Base-by-base conservation (phyloP, 2,113 vertebrate species). In the Argyrosomus japonicus region DNA sequence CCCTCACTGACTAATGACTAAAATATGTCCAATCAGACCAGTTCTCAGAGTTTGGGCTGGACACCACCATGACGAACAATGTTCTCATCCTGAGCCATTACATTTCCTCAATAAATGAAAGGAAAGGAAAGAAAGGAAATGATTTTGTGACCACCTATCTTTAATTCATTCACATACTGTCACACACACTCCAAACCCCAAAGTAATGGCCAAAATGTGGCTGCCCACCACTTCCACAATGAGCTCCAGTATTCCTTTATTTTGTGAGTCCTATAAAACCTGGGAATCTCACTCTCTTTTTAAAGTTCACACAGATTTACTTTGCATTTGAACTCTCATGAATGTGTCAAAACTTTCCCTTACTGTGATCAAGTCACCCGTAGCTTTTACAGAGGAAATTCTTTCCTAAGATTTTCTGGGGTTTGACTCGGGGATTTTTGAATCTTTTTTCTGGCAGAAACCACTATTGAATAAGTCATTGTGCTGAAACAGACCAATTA, bases 301-400 rank as follows among this genome's bases (percentile, higher is more conserved):
- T 32, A 51, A 80, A 79, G 77, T 27, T 81, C 65, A 57, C 79
- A 63, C 64, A 71, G 43, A 77, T 76, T 75, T 36, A 63, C 61
- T 84, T 82, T 53, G n/a, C 61, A 73, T 73, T 77, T 81, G 77
- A 81, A 67, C 69, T 60, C 48, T 62, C 13, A 43, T 67, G 51
- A 84, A 71, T 76, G 74, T 84, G 77, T 84, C 75, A 81, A 32
- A 77, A 81, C 54, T 61, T 92, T 81, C 81, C 65, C 67, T 81
- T 47, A 79, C 65, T 79, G 71, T 81, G 78, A 88, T 84, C 57
- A 73, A 84, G 72, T 86, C 64, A 79, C 84, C 73, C 74, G 65
- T 83, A 86, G 77, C 32, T 73, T 90, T 92, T 64, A 88, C 50
- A 69, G 19, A 36, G 87, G 40, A 85, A 83, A 91, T 91, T 83